Base-by-base conservation (phyloP, 1,140 invertebrate species). In the Drosophila nigrodunni region DNA sequence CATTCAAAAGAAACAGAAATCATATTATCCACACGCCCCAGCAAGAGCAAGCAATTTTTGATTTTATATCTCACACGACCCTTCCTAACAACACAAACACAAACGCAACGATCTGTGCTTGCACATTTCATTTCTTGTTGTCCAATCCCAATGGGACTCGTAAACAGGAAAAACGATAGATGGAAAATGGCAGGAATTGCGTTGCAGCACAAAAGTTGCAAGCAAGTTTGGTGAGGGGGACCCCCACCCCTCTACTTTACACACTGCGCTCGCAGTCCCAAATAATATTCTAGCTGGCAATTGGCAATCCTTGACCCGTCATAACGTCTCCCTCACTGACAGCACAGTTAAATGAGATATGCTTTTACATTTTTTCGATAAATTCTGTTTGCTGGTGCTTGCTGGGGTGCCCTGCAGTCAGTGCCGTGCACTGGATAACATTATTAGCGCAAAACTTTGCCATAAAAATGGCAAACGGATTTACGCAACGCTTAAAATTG, bases 361-460 rank as follows among this genome's bases (percentile, higher is more conserved):
- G 83, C 85, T 88, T 89, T 82, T 78, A 89, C 85, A 89, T 88
- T 88, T 88, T 88, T 89, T 78, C 83, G 83, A 88, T 88, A 88
- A 88, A 88, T 89, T 88, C 71, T 30, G 49, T 88, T 74, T 30
- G 50, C 57, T 34, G 43, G 64, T 69, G 25, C 3, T 5, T 30
- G 4, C 25, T 30, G 25, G 25, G 25, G 25, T 30, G 25, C 67
- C 64, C 65, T 41, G 43, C 41, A 54, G 30, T 35, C 50, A 35
- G 30, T 15, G 44, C 21, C 7, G 0, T 15, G 34, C 52, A 62
- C 13, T 66, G 64, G 61, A 88, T 83, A 74, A 82, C 80, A 89
- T 89, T 83, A 89, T 89, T 85, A 86, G 74, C 69, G 69, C 65
- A 67, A 74, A 85, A 78, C 41, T 80, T 80, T 68, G 52, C 70